Conservation (phyloP, 2,888 invertebrate species). For the Thysanoteuthis rhombus region DNA sequence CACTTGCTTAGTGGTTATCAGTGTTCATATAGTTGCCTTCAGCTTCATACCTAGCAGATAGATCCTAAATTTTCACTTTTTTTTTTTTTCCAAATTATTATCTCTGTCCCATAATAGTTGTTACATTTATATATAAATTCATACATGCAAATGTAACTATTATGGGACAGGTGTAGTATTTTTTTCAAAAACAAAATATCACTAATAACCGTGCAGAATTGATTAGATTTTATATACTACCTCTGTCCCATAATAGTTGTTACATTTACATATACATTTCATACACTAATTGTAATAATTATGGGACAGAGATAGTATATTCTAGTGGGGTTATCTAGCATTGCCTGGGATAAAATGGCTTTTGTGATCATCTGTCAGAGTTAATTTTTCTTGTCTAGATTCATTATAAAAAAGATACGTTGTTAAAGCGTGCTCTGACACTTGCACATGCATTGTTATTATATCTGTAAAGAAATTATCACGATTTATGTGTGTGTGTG, state of each 20-base stretch:
- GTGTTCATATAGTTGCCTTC: conserved; percentile 12
- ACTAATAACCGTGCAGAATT: neutral
- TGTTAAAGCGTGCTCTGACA: neutral
- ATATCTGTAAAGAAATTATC: neutral
- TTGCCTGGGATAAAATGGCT: conserved; percentile 12
- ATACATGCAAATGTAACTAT: too few species aligned
- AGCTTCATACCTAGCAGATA: neutral
- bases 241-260: too few species aligned
- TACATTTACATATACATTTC: too few species aligned
- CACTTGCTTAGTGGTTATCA: neutral
- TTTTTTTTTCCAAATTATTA: too few species aligned
- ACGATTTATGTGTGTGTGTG: neutral
- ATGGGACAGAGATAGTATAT: too few species aligned
- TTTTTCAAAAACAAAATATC: neutral
- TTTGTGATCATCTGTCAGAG: neutral
- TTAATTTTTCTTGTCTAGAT: neutral
- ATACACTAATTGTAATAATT: too few species aligned
- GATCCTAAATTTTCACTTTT: neutral
- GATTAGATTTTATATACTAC: neutral
- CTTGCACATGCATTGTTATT: neutral
- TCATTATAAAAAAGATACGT: neutral
- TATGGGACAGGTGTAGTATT: too few species aligned
- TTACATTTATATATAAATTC: too few species aligned
- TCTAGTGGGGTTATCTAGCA: conserved; percentile 12
- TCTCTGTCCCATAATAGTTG: too few species aligned